Evolutionary conservation across 2,113 vertebrate genomes (phyloP).

Genomic region (Oreotrochilus melanogaster): DNA sequence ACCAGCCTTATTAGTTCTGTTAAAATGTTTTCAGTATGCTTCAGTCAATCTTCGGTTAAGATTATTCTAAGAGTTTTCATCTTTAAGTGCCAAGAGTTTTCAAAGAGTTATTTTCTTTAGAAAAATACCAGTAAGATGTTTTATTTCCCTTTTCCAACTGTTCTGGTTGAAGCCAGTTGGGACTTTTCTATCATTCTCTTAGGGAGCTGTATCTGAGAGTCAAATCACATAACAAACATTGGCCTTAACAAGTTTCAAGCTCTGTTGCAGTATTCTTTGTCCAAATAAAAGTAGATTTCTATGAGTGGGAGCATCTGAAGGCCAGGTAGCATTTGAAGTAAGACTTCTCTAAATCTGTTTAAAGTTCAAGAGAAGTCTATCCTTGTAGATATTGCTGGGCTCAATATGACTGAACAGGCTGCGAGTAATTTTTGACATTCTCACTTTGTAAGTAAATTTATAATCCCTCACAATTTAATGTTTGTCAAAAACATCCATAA

Average conservation of each 20-base stretch:
- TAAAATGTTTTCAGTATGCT: background rate
- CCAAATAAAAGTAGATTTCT: background rate
- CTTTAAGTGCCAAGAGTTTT: background rate
- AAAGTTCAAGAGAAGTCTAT: background rate
- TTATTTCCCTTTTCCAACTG: background rate
- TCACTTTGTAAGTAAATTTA: background rate
- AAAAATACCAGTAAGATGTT: background rate
- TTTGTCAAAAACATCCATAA: slow-evolving; percentile 12
- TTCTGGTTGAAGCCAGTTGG: background rate
- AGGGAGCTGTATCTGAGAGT: background rate
- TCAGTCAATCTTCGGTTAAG: background rate
- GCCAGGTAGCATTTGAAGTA: background rate
- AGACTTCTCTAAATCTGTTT: background rate
- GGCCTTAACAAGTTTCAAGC: background rate
- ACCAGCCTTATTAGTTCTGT: background rate
- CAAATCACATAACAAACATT: background rate
- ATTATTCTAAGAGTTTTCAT: background rate
- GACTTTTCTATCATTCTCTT: background rate
- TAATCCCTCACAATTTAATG: background rate
- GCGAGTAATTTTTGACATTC: background rate
- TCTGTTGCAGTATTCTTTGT: background rate
- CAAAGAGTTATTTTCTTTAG: background rate
- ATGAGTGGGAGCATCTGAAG: background rate
- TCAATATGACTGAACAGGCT: background rate
- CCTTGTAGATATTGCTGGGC: background rate